A percentile compares a stretch with the other conserved stretches of the same genome.
These are phyloP conservation scores for Leptobrachium leishanense DNA, from an alignment of 2,113 vertebrate species.

Conservation along the genomic window DNA sequence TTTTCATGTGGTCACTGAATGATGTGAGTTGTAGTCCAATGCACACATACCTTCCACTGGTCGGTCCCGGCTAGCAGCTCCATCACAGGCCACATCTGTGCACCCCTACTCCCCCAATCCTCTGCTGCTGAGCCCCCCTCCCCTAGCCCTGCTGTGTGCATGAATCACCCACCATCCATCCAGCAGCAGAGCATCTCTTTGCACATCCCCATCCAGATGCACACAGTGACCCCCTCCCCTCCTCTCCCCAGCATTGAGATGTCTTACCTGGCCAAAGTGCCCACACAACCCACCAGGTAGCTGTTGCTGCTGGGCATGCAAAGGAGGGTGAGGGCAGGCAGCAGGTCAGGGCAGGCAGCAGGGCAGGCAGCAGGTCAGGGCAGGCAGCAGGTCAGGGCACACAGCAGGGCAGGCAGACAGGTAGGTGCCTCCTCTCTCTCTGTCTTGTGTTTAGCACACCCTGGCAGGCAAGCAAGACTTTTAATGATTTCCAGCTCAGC, in stretches of 20 bases:
- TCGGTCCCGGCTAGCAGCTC: too few relatives aligned
- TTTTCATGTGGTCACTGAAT: not conserved
- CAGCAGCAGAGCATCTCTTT: constrained; percentile 11
- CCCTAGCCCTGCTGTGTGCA: constrained; percentile 13
- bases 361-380: not conserved
- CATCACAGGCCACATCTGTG: constrained; percentile 15
- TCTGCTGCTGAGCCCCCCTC: constrained; percentile 2
- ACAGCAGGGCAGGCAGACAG: not conserved
- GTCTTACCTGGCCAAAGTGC: constrained; percentile 41
- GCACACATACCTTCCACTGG: not conserved
- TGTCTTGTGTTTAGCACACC: constrained; percentile 23
- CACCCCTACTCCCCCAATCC: not conserved
- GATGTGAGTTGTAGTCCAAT: not conserved
- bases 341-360: constrained; percentile 2
- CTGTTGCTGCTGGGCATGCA: not conserved
- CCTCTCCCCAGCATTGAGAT: constrained; percentile 13
- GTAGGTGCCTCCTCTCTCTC: constrained; percentile 19
- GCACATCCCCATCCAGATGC: constrained; percentile 40
- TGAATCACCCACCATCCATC: constrained; percentile 30
- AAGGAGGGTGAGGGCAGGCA: not conserved
- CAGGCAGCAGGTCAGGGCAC: not conserved
- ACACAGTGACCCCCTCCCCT: not conserved
- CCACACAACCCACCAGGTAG: not conserved
- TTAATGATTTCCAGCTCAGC: constrained; percentile 48
- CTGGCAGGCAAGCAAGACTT: constrained; percentile 48